phyloP scores from a whole-genome alignment of 2,797 vertebrate species.

The Cyprinodon diabolis region DNA sequence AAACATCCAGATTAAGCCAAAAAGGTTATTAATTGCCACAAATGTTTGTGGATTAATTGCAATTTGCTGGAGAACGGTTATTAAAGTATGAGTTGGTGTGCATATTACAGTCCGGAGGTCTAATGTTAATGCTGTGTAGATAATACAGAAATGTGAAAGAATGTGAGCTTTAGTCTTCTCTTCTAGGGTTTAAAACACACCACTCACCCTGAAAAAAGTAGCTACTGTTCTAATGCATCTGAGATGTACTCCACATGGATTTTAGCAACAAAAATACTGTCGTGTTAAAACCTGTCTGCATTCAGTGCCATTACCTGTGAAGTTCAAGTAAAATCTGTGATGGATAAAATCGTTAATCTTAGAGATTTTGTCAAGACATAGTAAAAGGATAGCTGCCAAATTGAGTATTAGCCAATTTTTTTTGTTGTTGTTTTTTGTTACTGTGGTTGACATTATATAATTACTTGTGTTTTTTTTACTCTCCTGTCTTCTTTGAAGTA shows the following conservation, averaged over 20 bases:
- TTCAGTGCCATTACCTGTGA: background rate
- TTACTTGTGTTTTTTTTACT: too few relatives aligned
- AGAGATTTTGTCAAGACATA: background rate
- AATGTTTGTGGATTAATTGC: background rate
- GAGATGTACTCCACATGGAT: background rate
- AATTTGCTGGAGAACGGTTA: background rate
- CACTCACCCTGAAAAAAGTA: background rate
- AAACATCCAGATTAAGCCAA: background rate
- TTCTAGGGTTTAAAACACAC: background rate
- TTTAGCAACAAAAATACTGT: background rate
- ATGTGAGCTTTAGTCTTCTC: background rate
- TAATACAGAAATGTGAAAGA: background rate
- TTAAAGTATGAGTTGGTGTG: background rate
- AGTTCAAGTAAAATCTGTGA: background rate
- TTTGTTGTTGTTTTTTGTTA: too few relatives aligned
- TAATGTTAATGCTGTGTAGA: too few relatives aligned
- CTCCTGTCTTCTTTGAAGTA: too few relatives aligned
- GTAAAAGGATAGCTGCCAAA: too few relatives aligned
- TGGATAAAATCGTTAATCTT: background rate
- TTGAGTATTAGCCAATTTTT: too few relatives aligned
- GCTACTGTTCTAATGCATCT: background rate
- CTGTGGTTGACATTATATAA: too few relatives aligned
- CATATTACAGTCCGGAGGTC: background rate
- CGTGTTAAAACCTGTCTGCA: background rate
- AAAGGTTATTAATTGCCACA: background rate